These are phyloP conservation scores for Rhopalosiphum padi DNA, from an alignment of 1,140 invertebrate species.

Conservation along the genomic window DNA sequence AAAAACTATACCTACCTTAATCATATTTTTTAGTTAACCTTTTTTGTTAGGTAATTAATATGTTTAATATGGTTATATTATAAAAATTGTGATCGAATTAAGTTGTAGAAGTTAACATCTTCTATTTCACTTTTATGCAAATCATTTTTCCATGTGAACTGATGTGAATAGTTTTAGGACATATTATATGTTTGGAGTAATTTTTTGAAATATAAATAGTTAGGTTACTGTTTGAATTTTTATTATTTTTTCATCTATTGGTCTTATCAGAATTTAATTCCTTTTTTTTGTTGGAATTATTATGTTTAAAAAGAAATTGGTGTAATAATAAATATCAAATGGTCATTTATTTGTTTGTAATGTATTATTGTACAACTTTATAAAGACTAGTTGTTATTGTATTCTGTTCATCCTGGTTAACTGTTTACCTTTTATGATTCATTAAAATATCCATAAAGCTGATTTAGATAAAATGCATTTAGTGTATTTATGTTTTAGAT, in stretches of 20 bases:
- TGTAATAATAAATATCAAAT: slow-evolving; percentile 53
- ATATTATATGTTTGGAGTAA: slow-evolving; percentile 25
- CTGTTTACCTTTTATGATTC: slow-evolving; percentile 16
- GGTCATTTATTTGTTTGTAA: slow-evolving; percentile 30
- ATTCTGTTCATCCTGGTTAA: slow-evolving; percentile 14
- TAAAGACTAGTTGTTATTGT: slow-evolving; percentile 26
- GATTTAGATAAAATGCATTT: neutral
- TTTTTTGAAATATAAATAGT: slow-evolving; percentile 11
- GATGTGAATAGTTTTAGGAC: slow-evolving; percentile 33
- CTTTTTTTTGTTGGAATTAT: slow-evolving; percentile 1
- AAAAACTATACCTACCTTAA: neutral
- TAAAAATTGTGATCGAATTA: slow-evolving; percentile 38
- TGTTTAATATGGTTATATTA: slow-evolving; percentile 39
- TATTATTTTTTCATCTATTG: slow-evolving; percentile 31
- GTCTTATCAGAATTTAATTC: neutral
- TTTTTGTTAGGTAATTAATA: slow-evolving; percentile 19
- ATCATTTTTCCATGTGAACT: slow-evolving; percentile 33
- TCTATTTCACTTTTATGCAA: slow-evolving; percentile 10
- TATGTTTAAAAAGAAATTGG: slow-evolving; percentile 1
- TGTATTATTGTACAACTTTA: slow-evolving; percentile 31
- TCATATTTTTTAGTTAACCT: neutral
- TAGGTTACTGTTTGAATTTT: slow-evolving; percentile 20
- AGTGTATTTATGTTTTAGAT: neutral
- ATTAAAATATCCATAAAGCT: neutral
- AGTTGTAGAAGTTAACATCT: slow-evolving; percentile 36